Evolutionary conservation across 2,888 invertebrate genomes (phyloP), one percentile per base, ranked within the genome.

Genomic region (Neoaliturus tenellus): DNA sequence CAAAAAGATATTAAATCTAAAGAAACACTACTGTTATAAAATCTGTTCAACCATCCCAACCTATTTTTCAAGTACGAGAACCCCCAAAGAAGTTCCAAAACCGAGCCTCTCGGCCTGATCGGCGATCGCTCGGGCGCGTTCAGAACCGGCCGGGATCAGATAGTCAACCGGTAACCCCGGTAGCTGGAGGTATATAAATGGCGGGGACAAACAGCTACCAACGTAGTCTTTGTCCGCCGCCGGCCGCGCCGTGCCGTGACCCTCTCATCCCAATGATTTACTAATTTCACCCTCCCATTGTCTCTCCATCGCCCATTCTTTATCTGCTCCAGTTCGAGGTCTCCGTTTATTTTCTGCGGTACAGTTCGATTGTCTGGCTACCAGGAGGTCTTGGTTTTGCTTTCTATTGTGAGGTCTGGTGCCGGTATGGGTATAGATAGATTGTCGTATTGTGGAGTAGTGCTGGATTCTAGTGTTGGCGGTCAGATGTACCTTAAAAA

Each of bases 231-330:
- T 75, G 75, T 25, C 39, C 12, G n/a, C 55, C 78, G 78, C 73
- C 5, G 23, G 23, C 48, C 48, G 5, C 75, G 51, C 78, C 78
- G 78, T 78, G 78, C 51, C 78, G 48, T 41, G n/a, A n/a, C 48
- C 48, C 31, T 78, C 78, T 55, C 78, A 78, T 75, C 75, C 4
- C 78, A 25, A 78, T 78, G 78, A 78, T 78, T 78, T 78, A 78
- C 78, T 78, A 78, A 78, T 78, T 78, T 78, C 78, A 55, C 78
- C 55, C 51, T 0, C 17, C 55, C 78, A 78, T 78, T 78, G 78
- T 78, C 39, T 48, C 78, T 48, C 48, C 48, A 48, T 55, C n/a
- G n/a, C n/a, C 78, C 78, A 78, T 78, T 35, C 55, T 78, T 78
- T 78, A 78, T 55, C 78, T 23, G 51, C 55, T 78, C 78, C 78